These are phyloP conservation scores for Nycticebus coucang DNA, from an alignment of 2,113 vertebrate species.

Conservation along the genomic window DNA sequence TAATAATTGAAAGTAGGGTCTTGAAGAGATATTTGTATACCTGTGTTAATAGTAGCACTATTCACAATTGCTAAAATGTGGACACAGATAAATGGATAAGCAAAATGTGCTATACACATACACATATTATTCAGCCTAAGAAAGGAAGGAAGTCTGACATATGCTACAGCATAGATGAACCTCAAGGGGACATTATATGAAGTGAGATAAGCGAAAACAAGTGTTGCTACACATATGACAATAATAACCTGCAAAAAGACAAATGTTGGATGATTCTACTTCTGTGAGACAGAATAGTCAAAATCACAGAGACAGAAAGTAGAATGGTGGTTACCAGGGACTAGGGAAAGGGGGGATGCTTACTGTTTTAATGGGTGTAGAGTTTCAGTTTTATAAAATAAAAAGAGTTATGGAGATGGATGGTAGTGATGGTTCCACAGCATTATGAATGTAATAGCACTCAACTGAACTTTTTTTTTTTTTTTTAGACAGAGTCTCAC, in stretches of 20 bases:
- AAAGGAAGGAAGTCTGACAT: neutral
- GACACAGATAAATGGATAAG: neutral
- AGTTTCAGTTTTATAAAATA: neutral
- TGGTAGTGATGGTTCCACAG: neutral
- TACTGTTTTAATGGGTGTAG: neutral
- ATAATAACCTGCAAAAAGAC: too few relatives aligned
- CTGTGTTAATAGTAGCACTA: neutral
- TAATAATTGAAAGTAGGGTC: neutral
- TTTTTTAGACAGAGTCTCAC: too few relatives aligned
- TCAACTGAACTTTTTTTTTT: neutral
- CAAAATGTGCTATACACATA: neutral
- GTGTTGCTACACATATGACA: too few relatives aligned
- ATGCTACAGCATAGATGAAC: neutral
- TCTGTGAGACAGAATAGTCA: neutral
- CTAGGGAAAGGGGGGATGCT: neutral
- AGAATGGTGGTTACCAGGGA: neutral
- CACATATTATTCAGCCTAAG: neutral
- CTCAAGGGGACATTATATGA: neutral
- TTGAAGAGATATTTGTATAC: neutral
- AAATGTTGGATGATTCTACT: too few relatives aligned
- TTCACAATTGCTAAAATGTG: neutral
- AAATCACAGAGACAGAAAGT: neutral
- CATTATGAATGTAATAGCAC: neutral
- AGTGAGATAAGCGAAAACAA: too few relatives aligned
- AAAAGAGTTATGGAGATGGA: neutral